phyloP scores from a whole-genome alignment of 2,888 invertebrate genomes.

The Ceraclea dissimilis region DNA sequence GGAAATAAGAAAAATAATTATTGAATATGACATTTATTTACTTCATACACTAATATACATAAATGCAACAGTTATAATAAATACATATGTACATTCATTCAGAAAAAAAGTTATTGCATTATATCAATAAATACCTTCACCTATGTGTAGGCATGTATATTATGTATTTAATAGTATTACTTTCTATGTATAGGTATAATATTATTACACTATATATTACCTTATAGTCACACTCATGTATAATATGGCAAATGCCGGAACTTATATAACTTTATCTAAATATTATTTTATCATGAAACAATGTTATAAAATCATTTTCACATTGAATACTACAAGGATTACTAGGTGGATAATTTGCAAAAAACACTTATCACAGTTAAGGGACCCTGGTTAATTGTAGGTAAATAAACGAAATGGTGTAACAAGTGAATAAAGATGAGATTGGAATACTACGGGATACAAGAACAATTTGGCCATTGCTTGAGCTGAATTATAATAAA shows the following conservation, averaged over 20 bases:
- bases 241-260: constrained; percentile 10
- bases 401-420: constrained; percentile 12
- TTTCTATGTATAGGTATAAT: neutral
- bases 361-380: constrained; percentile 25
- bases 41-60: constrained; percentile 20
- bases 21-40: constrained; percentile 21
- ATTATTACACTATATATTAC: neutral
- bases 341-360: constrained; percentile 21
- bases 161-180: neutral
- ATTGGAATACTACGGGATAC: constrained; percentile 30
- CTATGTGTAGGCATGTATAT: neutral
- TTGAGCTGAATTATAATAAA: constrained; percentile 35
- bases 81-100: constrained; percentile 2
- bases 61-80: constrained; percentile 22
- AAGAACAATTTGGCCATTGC: constrained; percentile 41
- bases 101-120: constrained; percentile 17
- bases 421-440: constrained; percentile 12
- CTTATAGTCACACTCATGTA: constrained; percentile 2
- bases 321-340: constrained; percentile 16
- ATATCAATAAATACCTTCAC: constrained; percentile 3
- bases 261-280: neutral
- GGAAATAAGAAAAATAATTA: no score
- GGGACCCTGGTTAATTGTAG: constrained; percentile 23
- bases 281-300: constrained; percentile 15
- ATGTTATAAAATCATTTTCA: constrained; percentile 14